These are phyloP conservation scores for Sphaeramia orbicularis DNA, from an alignment of 2,797 vertebrate species.

Conservation along the genomic window DNA sequence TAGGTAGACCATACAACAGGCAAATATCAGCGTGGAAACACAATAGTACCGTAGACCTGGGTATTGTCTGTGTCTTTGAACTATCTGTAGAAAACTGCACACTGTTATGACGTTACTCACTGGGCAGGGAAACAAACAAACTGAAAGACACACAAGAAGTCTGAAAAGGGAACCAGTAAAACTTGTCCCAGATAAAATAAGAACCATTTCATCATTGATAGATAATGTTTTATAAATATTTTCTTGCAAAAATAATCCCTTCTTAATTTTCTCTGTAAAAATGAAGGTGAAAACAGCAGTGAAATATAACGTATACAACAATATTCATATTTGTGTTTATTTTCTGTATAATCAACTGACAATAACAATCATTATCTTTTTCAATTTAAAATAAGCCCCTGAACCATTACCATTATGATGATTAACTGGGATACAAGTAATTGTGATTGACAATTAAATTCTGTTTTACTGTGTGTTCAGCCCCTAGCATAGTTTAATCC, in stretches of 20 bases:
- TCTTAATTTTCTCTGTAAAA: neutral
- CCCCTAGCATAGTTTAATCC: too few relatives aligned
- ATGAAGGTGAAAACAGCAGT: too few relatives aligned
- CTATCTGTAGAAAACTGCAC: conserved; percentile 9
- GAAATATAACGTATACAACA: too few relatives aligned
- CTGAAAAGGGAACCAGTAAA: neutral
- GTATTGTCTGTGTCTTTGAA: conserved; percentile 34
- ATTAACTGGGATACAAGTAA: too few relatives aligned
- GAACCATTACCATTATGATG: too few relatives aligned
- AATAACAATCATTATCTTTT: too few relatives aligned
- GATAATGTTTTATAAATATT: neutral
- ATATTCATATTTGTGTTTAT: too few relatives aligned
- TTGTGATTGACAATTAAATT: too few relatives aligned
- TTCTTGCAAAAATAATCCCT: neutral
- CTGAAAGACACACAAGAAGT: neutral
- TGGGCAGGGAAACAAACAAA: conserved; percentile 2
- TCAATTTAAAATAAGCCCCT: too few relatives aligned
- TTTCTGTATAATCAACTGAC: too few relatives aligned
- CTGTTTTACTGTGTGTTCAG: too few relatives aligned
- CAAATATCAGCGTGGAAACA: conserved; percentile 28
- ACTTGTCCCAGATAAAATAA: neutral
- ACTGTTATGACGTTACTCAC: conserved; percentile 1
- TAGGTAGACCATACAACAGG: conserved; percentile 11
- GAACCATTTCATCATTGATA: neutral
- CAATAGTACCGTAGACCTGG: conserved; percentile 3